Conservation (phyloP, 1,140 invertebrate species). For the Tenebrio molitor region DNA sequence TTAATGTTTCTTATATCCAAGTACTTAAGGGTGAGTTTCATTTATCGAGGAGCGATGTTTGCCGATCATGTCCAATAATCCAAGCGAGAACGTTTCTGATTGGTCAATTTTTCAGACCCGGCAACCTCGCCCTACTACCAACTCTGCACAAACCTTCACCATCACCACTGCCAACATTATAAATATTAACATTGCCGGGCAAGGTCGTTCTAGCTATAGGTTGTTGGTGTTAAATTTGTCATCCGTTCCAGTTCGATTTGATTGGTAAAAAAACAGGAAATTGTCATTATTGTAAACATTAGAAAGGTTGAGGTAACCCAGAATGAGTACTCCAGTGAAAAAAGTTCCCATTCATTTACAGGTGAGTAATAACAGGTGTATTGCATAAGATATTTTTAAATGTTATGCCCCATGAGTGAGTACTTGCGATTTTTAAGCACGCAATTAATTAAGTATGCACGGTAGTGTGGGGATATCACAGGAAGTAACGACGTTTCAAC, state of each 20-base stretch:
- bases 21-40: background rate
- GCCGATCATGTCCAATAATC: background rate
- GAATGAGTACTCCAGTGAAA: constrained; percentile 76
- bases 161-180: constrained; percentile 12
- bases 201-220: constrained; percentile 30
- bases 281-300: constrained; percentile 15
- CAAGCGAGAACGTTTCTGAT: background rate
- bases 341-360: constrained; percentile 95
- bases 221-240: constrained; percentile 38
- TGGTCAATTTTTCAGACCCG: constrained; percentile 13
- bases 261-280: constrained; percentile 11
- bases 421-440: constrained; percentile 25
- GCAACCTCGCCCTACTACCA: constrained; percentile 24
- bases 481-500: constrained; percentile 24
- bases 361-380: constrained; percentile 71
- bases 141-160: background rate
- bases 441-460: constrained; percentile 34
- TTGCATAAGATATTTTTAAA: constrained; percentile 35
- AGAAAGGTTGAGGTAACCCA: background rate
- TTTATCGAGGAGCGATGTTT: background rate
- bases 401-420: constrained; percentile 5
- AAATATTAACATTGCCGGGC: constrained; percentile 31
- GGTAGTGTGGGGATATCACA: background rate
- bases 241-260: constrained; percentile 27
- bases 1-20: background rate